Evolutionary conservation across 2,888 invertebrate species (phyloP).

Genomic region (Cantharis rufa): DNA sequence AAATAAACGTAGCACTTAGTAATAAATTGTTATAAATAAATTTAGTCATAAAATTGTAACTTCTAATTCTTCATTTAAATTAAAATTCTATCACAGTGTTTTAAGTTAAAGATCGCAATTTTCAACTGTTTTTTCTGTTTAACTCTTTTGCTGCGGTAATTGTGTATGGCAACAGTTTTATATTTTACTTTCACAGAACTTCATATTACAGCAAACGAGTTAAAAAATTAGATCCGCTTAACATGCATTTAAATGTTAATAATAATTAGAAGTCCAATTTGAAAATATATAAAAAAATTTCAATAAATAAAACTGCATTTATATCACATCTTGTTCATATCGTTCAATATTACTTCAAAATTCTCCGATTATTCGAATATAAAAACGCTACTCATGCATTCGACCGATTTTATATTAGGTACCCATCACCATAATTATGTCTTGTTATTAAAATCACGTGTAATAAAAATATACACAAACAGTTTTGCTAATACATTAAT

Average conservation of each 20-base stretch:
- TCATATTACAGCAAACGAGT: not conserved
- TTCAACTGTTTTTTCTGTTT: not conserved
- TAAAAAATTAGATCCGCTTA: not conserved
- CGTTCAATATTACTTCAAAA: conserved; percentile 4
- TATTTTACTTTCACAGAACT: not conserved
- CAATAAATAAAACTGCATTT: conserved; percentile 10
- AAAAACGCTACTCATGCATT: conserved; percentile 18
- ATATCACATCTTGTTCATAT: conserved; percentile 28
- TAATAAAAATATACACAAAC: conserved; percentile 30
- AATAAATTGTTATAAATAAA: not conserved
- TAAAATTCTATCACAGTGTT: not conserved
- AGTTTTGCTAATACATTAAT: conserved; percentile 16
- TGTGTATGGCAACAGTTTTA: not conserved
- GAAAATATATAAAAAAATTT: not conserved
- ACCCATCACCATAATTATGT: conserved; percentile 24
- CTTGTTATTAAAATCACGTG: conserved; percentile 17
- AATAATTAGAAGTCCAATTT: not conserved
- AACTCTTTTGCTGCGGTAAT: not conserved
- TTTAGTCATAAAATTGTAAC: not conserved
- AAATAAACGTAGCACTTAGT: not conserved
- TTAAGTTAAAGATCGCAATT: not conserved
- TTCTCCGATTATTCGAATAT: conserved; percentile 9
- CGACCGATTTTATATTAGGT: conserved; percentile 9
- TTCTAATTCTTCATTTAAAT: not conserved
- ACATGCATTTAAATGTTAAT: not conserved